Evolutionary conservation across 2,113 vertebrate species (phyloP).

Genomic region (Narcine bancroftii): DNA sequence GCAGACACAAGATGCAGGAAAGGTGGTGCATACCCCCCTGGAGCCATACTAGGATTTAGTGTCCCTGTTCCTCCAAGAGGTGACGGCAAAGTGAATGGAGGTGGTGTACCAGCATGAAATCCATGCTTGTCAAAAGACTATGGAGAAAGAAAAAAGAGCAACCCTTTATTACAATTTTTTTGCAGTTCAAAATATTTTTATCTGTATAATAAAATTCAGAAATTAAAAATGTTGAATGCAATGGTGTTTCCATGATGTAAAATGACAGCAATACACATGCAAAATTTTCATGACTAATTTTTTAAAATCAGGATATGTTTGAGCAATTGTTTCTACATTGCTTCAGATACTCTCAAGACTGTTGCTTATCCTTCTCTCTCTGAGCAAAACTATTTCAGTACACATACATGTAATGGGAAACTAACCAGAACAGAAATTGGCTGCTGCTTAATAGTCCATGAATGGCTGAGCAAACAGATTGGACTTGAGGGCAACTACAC

Average conservation of each 20-base stretch:
- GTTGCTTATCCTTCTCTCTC: background rate
- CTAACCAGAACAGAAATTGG: too few species aligned
- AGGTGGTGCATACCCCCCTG: slow-evolving; percentile 78
- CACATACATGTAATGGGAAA: background rate
- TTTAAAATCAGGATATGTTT: background rate
- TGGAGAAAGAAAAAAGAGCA: background rate
- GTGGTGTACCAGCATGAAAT: slow-evolving; percentile 84
- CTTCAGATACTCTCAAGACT: background rate
- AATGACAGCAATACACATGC: background rate
- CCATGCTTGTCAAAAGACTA: slow-evolving; percentile 95
- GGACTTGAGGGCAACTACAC: too few species aligned
- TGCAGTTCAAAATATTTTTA: background rate
- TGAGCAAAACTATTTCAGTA: background rate
- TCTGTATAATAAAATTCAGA: too few species aligned
- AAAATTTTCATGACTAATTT: background rate
- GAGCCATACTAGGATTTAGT: slow-evolving; percentile 76
- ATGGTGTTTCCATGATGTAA: background rate
- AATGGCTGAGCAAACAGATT: too few species aligned
- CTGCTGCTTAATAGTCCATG: too few species aligned
- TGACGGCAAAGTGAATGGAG: slow-evolving; percentile 87
- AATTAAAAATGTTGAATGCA: background rate
- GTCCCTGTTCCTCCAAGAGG: slow-evolving; percentile 80
- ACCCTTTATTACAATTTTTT: too few species aligned
- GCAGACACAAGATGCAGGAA: slow-evolving; percentile 88
- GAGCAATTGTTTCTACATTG: background rate